phyloP scores from a whole-genome alignment of 2,888 invertebrate genomes.

The Gasteruption jaculator region DNA sequence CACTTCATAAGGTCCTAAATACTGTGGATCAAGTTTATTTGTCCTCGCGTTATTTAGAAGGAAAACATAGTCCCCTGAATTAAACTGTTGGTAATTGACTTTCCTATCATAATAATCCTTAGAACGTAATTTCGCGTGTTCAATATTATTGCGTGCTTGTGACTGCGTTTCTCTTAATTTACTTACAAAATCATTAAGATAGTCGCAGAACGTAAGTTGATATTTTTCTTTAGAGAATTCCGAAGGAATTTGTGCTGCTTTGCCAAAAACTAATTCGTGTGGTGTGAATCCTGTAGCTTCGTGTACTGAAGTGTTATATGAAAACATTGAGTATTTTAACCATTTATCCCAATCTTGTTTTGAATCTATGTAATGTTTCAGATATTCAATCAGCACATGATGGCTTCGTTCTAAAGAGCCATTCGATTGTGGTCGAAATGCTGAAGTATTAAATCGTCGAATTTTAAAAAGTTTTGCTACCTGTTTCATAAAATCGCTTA shows the following conservation, averaged over 20 bases:
- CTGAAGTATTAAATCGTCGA: neutral
- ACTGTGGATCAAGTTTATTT: neutral
- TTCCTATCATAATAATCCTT: conserved; percentile 27
- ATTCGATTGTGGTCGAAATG: conserved; percentile 10
- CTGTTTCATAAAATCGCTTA: neutral
- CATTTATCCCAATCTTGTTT: conserved; percentile 37
- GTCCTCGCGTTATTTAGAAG: neutral
- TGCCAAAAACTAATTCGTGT: conserved; percentile 41
- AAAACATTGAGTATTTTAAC: conserved; percentile 34
- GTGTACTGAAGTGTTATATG: conserved; percentile 32
- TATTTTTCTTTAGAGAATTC: neutral
- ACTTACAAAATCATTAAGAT: conserved; percentile 27
- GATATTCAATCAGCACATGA: conserved; percentile 31
- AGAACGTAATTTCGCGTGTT: conserved; percentile 29
- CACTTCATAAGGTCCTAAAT: neutral
- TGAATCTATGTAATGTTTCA: conserved; percentile 34
- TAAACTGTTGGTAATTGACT: neutral
- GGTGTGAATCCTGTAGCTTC: conserved; percentile 37
- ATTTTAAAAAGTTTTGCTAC: conserved; percentile 1
- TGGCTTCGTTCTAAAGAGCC: conserved; percentile 33
- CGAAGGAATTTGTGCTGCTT: conserved; percentile 35
- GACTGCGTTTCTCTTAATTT: conserved; percentile 26
- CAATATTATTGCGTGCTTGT: conserved; percentile 28
- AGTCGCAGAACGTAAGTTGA: conserved; percentile 25
- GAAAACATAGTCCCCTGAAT: conserved; percentile 1